Evolutionary conservation across 2,888 invertebrate genomes (phyloP), one percentile per base, ranked within the genome.

Genomic region (Mechanitis messenoides): DNA sequence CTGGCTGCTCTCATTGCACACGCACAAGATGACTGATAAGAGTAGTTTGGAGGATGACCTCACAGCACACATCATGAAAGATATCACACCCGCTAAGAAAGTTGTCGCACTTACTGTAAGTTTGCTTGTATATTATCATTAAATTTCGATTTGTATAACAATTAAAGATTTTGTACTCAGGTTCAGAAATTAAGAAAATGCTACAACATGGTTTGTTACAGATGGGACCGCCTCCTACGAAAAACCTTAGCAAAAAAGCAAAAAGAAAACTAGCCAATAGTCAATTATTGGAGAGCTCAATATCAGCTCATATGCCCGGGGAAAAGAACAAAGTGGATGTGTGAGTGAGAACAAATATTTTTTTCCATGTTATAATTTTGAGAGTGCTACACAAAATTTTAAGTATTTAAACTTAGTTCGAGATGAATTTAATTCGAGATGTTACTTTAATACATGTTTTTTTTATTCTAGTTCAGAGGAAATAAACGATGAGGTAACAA

Each of bases 201-300:
- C 6, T 47, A 47, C n/a, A 47, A 47, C n/a, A 31, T 31, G 9
- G 31, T 56, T 66, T 38, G 20, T 72, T 72, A 0, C 66, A 87
- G 87, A 78, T 83, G 77, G 85, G 78, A 61, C 74, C 76, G 3
- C 83, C 80, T 46, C 78, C 83, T 9, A 81, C 79, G 0, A 87
- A 84, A 50, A 78, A 88, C 56, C 69, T 90, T 57, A 89, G 90
- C 63, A 90, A 89, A 68, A 90, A 88, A 67, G 88, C 88, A 0
- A 81, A 78, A 53, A 79, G 82, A 58, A 85, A 81, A 64, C 67
- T 87, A 2, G 81, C 86, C 0, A 85, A 83, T 54, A 70, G 75
- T 1, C 83, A 81, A 75, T 67, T 90, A 3, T 77, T 78, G 55
- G 81, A 87, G 35, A 89, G 90, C 57, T 71, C 72, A 7, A 78